These are phyloP conservation scores for Cephalopterus ornatus DNA, from an alignment of 2,113 vertebrate species.

Conservation along the genomic window DNA sequence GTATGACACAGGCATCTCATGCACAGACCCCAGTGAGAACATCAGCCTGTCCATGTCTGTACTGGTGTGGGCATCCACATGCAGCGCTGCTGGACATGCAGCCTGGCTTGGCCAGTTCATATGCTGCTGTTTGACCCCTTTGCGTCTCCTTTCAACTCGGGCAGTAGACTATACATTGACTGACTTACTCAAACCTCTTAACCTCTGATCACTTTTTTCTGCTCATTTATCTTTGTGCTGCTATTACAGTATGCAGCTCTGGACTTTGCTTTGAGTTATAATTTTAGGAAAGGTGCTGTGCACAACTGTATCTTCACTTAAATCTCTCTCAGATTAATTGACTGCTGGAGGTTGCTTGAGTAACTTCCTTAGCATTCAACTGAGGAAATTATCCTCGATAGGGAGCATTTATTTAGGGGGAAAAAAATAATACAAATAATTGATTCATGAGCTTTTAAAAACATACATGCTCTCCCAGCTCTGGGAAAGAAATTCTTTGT, in stretches of 20 bases:
- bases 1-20: background rate
- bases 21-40: background rate
- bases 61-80: fast-evolving
- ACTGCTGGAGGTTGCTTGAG: background rate
- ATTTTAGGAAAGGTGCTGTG: background rate
- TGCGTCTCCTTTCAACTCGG: background rate
- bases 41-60: background rate
- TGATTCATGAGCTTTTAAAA: background rate
- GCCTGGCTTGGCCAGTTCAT: background rate
- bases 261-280: background rate
- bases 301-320: background rate
- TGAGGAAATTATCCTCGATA: background rate
- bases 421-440: background rate
- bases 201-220: background rate
- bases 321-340: background rate
- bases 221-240: background rate
- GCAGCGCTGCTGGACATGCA: fast-evolving
- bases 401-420: background rate
- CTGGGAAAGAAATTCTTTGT: background rate
- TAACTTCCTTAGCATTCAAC: background rate
- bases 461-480: background rate
- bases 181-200: background rate
- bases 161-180: background rate
- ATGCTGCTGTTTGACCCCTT: background rate
- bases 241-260: background rate